Base-by-base conservation (phyloP, 1,140 invertebrate species). In the Odontomachus brunneus region DNA sequence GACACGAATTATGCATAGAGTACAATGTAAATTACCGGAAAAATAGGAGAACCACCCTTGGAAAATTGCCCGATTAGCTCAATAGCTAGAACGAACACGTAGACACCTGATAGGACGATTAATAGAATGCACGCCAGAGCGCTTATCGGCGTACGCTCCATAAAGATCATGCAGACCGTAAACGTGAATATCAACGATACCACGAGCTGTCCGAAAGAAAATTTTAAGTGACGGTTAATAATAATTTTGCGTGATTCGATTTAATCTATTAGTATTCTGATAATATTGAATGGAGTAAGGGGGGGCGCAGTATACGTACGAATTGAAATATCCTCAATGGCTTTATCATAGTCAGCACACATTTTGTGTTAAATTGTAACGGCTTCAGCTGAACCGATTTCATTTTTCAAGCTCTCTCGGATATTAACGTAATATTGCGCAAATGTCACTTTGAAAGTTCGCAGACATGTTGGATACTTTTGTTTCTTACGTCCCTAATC, bases 291-390 rank as follows among this genome's bases (percentile, higher is more conserved):
- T 29, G 14, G 15, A 59, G n/a, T 38, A 72, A 48, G 3, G 3
- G 14, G 0, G 17, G 22, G 14, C 38, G 1, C 12, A 11, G 53
- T 75, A n/a, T n/a, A 88, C 87, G 90, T 73, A 91, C 91, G 51
- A 92, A 89, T 62, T 92, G 75, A 73, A 91, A 83, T 85, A 91
- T 88, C 9, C 91, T 91, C 0, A 93, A 48, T 4, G 89, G 86
- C 74, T 74, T 91, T 7, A 84, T 63, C n/a, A 88, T 5, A 0
- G 53, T 55, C 49, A 14, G 22, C 5, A 84, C 11, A 48, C 62
- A 59, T 22, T 5, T 57, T n/a, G 0, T 26, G 15, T 12, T 44
- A 2, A 3, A 15, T 9, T 26, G n/a, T 24, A n/a, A 14, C 12
- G 14, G 15, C 9, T 17, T 48, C 12, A 38, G 15, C 15, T 9